A percentile compares a stretch with the other conserved stretches of the same genome.
Evolutionary conservation across 2,888 invertebrate species (phyloP).

Genomic region (Epinotia nisella): DNA sequence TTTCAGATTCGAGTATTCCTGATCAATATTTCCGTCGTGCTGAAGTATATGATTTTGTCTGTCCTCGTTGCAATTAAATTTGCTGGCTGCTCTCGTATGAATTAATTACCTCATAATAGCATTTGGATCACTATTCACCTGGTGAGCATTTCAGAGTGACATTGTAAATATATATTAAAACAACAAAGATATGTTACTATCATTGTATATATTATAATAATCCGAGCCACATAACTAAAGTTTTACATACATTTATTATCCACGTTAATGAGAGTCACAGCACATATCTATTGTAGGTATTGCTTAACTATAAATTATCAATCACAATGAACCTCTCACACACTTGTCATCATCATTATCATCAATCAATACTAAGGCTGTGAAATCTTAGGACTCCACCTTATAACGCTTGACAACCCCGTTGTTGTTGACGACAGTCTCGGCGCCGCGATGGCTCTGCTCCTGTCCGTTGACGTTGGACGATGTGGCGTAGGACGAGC

Average conservation of each 20-base stretch:
- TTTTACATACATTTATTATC: slow-evolving; percentile 17
- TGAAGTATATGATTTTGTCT: too few species aligned
- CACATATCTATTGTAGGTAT: slow-evolving; percentile 22
- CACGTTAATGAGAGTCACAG: slow-evolving; percentile 29
- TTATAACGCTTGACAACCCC: slow-evolving; percentile 88
- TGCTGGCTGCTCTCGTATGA: not conserved
- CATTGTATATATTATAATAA: slow-evolving; percentile 16
- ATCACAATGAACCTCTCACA: too few species aligned
- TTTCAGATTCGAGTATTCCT: too few species aligned
- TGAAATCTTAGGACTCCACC: slow-evolving; percentile 62
- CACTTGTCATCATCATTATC: too few species aligned
- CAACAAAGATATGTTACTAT: not conserved
- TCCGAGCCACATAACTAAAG: not conserved
- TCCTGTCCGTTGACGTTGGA: slow-evolving; percentile 86
- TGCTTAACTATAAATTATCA: slow-evolving; percentile 10
- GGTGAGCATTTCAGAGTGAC: not conserved
- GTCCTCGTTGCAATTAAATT: too few species aligned
- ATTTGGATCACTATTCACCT: not conserved
- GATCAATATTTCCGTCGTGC: too few species aligned
- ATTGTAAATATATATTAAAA: slow-evolving; percentile 1
- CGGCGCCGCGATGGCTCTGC: slow-evolving; percentile 81
- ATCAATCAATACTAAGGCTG: not conserved
- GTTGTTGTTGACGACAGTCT: slow-evolving; percentile 89
- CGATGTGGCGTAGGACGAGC: slow-evolving; percentile 86
- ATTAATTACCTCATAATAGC: not conserved